Base-by-base conservation (phyloP, 2,888 invertebrate genomes). In the Aromia moschata region DNA sequence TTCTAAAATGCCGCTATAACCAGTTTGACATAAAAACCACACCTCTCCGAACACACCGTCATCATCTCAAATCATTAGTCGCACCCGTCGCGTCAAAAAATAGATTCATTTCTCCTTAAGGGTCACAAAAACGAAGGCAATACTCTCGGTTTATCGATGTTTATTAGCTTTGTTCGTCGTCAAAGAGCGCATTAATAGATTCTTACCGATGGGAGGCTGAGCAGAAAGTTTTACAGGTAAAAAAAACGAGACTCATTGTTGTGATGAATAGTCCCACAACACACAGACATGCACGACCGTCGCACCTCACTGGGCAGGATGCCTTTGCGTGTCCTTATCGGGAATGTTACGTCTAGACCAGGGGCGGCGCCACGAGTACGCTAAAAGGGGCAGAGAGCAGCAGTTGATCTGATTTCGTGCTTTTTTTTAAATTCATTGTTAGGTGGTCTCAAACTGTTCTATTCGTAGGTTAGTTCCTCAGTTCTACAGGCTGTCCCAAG, bases 211-310 rank as follows among this genome's bases (percentile, higher is more conserved):
- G 31, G 55, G 46, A 45, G 15, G 18, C 44, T 30, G 15, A 2
- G 38, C 15, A 54, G 36, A 17, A 11, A 18, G 33, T 12, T 33
- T 43, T 33, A 16, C 36, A 55, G 20, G 16, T 14, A 31, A 18
- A 41, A 20, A 18, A 49, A 11, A 30, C 17, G 20, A 14, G 7
- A 3, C 40, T 16, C 38, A 54, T 15, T 53, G 38, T 51, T 25
- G 53, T 12, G 30, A 44, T 53, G 53, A 43, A 54, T 54, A 33
- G 54, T 37, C 54, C 18, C 25, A 54, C 54, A 54, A 54, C 10
- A 36, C 20, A 41, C 18, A 33, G 36, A 18, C 44, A 31, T 43
- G 45, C 45, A 45, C 45, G 17, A 53, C 31, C 33, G 53, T 53
- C 53, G 14, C 49, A 53, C 33, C 53, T 53, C 36, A 43, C 18